phyloP scores from a whole-genome alignment of 2,797 vertebrate species.

The Acanthurus lineatus region DNA sequence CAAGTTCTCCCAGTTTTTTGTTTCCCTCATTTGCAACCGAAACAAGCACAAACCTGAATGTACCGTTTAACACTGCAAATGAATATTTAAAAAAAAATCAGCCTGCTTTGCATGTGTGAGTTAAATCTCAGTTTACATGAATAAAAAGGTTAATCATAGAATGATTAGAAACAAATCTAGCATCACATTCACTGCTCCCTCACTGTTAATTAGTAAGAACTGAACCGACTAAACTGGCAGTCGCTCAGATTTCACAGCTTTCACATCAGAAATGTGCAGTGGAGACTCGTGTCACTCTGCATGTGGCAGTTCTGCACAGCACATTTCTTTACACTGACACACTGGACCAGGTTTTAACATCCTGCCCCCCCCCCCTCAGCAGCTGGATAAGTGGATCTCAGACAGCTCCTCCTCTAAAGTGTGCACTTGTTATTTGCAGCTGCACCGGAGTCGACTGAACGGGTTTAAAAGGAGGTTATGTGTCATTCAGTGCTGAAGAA shows the following conservation, averaged over 20 bases:
- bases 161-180: slow-evolving; percentile 23
- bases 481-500: background rate
- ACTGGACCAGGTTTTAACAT: slow-evolving; percentile 13
- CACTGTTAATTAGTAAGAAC: slow-evolving; percentile 20
- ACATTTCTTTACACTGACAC: background rate
- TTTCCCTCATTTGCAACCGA: background rate
- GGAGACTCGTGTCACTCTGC: background rate
- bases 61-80: slow-evolving; percentile 5
- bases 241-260: slow-evolving; percentile 39
- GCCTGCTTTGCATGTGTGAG: background rate
- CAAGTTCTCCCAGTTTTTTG: background rate
- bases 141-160: slow-evolving; percentile 40
- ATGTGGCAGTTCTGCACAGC: background rate
- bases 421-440: slow-evolving; percentile 3
- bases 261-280: slow-evolving; percentile 21
- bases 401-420: slow-evolving; percentile 9
- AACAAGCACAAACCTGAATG: background rate
- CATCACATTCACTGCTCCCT: slow-evolving; percentile 48
- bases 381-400: background rate
- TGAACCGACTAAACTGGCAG: background rate
- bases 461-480: background rate
- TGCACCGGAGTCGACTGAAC: background rate
- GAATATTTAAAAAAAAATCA: background rate
- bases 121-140: slow-evolving; percentile 40
- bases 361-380: background rate